Evolutionary conservation across 2,113 vertebrate species (phyloP), one percentile per base, ranked within the genome.

Genomic region (Lutjanus erythropterus): DNA sequence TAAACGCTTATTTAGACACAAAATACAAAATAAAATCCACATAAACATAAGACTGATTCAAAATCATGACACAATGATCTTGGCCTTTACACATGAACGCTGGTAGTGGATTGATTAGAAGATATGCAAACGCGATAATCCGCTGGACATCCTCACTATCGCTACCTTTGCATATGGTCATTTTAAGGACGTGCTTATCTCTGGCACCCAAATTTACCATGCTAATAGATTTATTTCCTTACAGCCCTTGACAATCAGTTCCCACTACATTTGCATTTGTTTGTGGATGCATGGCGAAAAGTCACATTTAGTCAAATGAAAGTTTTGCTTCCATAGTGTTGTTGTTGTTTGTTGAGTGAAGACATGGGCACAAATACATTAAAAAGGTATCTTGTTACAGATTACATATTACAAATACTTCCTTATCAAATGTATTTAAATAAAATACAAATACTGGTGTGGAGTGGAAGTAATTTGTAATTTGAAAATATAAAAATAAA

Each of bases 131-230:
- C 72, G 53, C 25, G 75, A 86, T 92, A 91, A 94, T 93, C 88
- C 71, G 56, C 80, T 33, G 66, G 75, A 83, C 82, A 89, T 77
- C 84, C 83, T 86, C 81, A 61, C 89, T 93, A 93, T 94, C 92
- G 77, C 86, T 75, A 47, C 78, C 79, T 94, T 84, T 91, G 90
- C 91, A 90, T 91, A 92, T 93, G 91, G 93, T 91, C 92, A 84
- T 93, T 92, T 91, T 93, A 93, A 93, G 92, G 92, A 94, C 92
- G 25, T 23, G 35, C 90, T 93, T 94, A 95, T 94, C 93, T 91
- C 74, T 37, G 29, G 35, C 55, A 21, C 61, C 82, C 84, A 55
- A 75, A 68, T 79, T 81, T 46, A 55, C 73, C 74, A 78, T 53
- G 78, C 74, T 67, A 85, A 89, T 88, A 84, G 90, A 90, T 91